Percentiles rank a stretch among this genome's conserved stretches.
Evolutionary conservation across 2,113 vertebrate species (phyloP).

Genomic region (Sialia sialis): DNA sequence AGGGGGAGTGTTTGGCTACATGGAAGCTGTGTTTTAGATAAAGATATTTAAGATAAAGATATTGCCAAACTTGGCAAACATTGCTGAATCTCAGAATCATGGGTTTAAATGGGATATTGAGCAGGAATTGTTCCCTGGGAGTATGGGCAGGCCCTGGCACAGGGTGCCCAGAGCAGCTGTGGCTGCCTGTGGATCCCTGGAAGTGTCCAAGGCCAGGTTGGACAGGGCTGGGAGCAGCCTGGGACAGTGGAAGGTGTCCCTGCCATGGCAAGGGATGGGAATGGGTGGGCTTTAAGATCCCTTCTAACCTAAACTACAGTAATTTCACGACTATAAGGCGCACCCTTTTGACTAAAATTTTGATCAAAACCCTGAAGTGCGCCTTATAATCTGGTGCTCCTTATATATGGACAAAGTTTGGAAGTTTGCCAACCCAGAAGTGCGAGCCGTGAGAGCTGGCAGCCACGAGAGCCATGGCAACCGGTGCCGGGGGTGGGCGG

Average conservation of each 20-base stretch:
- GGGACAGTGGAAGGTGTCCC: not conserved
- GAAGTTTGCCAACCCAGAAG: no score
- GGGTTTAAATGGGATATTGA: not conserved
- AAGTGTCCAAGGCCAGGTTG: not conserved
- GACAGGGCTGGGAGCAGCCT: not conserved
- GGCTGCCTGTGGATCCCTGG: not conserved
- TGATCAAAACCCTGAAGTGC: no score
- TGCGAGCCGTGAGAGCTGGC: no score
- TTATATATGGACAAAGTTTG: no score
- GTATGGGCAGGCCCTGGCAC: not conserved
- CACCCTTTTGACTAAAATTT: no score
- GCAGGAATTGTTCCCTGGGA: not conserved
- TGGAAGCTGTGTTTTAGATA: not conserved
- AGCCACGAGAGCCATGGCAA: no score
- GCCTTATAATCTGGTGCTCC: no score
- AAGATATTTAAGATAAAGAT: not conserved
- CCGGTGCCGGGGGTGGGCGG: no score
- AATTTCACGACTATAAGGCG: no score
- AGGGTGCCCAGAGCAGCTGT: not conserved
- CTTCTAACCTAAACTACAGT: not conserved
- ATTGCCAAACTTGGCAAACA: not conserved
- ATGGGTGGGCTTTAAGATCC: accelerated
- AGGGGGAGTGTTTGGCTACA: not conserved
- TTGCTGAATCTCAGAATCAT: not conserved
- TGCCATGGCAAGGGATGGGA: not conserved